Conservation (phyloP, 2,797 vertebrate genomes). For the Cheirogaleus major region DNA sequence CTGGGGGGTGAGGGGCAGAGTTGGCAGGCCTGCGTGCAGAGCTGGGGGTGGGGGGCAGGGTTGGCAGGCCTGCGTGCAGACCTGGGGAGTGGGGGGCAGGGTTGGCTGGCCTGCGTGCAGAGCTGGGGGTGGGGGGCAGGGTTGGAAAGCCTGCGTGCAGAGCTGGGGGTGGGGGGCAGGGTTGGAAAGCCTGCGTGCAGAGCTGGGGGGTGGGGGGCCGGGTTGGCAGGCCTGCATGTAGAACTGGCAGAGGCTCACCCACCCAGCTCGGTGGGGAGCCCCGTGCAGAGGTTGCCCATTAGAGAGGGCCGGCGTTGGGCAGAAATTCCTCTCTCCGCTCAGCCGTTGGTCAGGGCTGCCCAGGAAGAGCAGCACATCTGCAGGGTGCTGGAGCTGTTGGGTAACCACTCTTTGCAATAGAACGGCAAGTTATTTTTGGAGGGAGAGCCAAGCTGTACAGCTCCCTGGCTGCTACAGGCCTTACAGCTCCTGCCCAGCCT, state of each 20-base stretch:
- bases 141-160: too few species aligned
- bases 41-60: too few species aligned
- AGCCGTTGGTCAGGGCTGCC: fast-evolving
- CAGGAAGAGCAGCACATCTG: too few species aligned
- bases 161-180: too few species aligned
- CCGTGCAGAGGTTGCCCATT: not conserved
- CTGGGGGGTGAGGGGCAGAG: too few species aligned
- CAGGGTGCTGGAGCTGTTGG: not conserved
- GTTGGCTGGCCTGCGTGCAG: too few species aligned
- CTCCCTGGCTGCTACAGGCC: fast-evolving
- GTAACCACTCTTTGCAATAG: not conserved
- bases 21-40: too few species aligned
- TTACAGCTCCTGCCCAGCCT: not conserved
- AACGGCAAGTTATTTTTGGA: not conserved
- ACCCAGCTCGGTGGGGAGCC: not conserved
- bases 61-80: too few species aligned
- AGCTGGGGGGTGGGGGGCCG: not conserved
- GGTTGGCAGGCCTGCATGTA: too few species aligned
- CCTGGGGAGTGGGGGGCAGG: too few species aligned
- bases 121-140: not conserved
- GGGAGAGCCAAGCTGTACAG: not conserved
- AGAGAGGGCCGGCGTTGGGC: not conserved
- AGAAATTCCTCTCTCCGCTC: not conserved
- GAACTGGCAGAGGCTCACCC: too few species aligned
- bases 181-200: too few species aligned